A percentile compares a stretch with the other conserved stretches of the same genome.
Conservation (phyloP, 2,888 invertebrate genomes). For the Tryphoninae sp. region DNA sequence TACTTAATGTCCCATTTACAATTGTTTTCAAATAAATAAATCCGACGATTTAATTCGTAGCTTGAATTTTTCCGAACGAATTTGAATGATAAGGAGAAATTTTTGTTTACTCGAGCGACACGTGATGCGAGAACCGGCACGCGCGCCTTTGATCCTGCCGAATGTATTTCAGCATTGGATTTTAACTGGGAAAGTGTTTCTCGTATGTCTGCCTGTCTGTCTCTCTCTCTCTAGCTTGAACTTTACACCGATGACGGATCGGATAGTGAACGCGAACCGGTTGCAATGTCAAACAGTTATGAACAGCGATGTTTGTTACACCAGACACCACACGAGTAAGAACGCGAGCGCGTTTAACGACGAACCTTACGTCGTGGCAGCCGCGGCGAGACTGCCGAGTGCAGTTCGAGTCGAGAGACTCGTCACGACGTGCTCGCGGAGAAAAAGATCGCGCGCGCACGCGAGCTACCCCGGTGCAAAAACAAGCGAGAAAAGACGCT, state of each 20-base stretch:
- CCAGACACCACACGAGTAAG: constrained; percentile 3
- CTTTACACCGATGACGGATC: not conserved
- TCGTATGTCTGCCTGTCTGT: not conserved
- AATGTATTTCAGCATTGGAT: not conserved
- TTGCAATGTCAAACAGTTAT: not conserved
- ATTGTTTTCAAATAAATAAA: not conserved
- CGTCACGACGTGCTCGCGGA: constrained; percentile 29
- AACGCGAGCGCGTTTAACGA: constrained; percentile 2
- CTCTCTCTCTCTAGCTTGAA: not conserved
- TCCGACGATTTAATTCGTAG: not conserved
- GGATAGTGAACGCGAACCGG: not conserved
- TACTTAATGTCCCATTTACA: not conserved
- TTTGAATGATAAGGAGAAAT: not conserved
- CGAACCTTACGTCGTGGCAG: constrained; percentile 53
- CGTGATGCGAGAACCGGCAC: constrained; percentile 24
- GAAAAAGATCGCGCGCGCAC: constrained; percentile 50
- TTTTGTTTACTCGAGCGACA: constrained; percentile 35
- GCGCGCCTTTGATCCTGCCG: not conserved
- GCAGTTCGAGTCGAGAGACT: constrained; percentile 38
- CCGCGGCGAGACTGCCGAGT: constrained; percentile 63
- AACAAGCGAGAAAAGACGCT: constrained; percentile 2
- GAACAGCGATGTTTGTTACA: constrained; percentile 26
- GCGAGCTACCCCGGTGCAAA: constrained; percentile 28
- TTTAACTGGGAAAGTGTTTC: not conserved
- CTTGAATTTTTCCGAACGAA: not conserved